Evolutionary conservation across 2,888 invertebrate genomes (phyloP), one percentile per base, ranked within the genome.

Genomic region (Pemphredon lugubris): DNA sequence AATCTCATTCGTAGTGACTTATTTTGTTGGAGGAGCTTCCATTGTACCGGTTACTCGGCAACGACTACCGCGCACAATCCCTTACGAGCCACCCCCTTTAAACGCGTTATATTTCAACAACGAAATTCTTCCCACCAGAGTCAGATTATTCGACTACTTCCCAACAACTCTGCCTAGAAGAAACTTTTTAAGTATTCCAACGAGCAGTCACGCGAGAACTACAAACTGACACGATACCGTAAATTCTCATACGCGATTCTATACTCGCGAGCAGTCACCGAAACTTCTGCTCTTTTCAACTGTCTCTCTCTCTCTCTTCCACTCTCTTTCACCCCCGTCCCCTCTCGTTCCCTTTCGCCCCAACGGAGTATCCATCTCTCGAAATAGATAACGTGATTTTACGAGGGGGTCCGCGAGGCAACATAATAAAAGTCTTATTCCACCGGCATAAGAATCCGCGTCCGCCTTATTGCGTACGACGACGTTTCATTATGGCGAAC

Each of bases 401-500:
- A 57, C 73, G 63, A 79, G 73, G 63, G 75, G 63, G 75, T 73
- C 68, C 69, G 32, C 60, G 45, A 66, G 61, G 73, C 64, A 73
- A 73, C 75, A 63, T 73, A 76, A 83, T 81, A 82, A 85, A 82
- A 79, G 71, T 78, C 77, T 65, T 75, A 59, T 69, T 74, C 68
- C 67, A 45, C 39, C 37, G 42, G 59, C 59, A 68, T 63, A 75
- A 73, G 77, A 75, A 76, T 75, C 68, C 57, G 40, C 16, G 55
- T 64, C 61, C 63, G 60, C 58, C 71, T 78, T 78, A 79, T 82
- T 82, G 79, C 77, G 61, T 66, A 72, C 66, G 73, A 65, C 68
- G 75, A 83, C 73, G 74, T 84, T 85, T 85, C 83, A 83, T 85
- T 84, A 84, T 68, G 65, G 32, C 58, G 50, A 26, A 48, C 54